Percentiles rank a stretch among this genome's conserved stretches.
Evolutionary conservation across 2,797 vertebrate genomes (phyloP).

Genomic region (Onychomys torridus): DNA sequence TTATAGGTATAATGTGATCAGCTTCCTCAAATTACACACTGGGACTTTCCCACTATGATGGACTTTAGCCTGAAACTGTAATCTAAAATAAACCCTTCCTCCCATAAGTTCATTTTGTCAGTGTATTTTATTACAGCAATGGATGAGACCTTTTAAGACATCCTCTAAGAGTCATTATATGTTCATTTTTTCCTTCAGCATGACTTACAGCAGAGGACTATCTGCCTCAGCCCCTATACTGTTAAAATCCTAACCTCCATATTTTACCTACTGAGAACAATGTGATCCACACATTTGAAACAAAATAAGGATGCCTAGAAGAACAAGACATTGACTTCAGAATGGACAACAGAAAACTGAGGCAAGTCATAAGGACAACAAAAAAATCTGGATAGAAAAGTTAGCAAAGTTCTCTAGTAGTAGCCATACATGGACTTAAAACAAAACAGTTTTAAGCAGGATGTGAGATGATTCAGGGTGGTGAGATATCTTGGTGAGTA

Average conservation of each 20-base stretch:
- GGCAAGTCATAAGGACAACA: background rate
- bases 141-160: background rate
- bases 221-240: background rate
- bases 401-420: background rate
- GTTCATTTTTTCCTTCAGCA: background rate
- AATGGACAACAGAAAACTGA: background rate
- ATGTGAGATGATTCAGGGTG: background rate
- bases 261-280: background rate
- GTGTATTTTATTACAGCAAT: background rate
- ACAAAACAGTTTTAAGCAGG: background rate
- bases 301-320: background rate
- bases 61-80: background rate
- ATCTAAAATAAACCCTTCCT: background rate
- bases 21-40: background rate
- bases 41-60: background rate
- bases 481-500: background rate
- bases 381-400: background rate
- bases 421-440: background rate
- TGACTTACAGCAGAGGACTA: background rate
- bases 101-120: background rate
- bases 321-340: background rate
- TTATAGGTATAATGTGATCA: background rate
- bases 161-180: too few species aligned
- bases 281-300: background rate
- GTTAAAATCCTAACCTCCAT: background rate